phyloP scores from a whole-genome alignment of 2,113 vertebrate species.

The Neolamprologus ventralis region DNA sequence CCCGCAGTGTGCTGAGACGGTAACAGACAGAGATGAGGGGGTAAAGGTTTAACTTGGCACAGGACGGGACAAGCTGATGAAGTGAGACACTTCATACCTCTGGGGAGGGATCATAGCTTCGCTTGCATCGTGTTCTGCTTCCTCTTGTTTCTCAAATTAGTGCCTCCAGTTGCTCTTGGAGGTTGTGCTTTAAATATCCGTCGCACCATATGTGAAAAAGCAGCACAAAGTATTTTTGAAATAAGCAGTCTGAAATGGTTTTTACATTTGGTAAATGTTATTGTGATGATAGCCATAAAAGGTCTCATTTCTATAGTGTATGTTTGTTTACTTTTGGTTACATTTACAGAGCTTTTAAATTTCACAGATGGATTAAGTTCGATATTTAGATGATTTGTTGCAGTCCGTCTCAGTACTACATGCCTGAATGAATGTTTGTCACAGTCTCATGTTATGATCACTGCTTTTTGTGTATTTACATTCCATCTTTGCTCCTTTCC shows the following conservation, averaged over 20 bases:
- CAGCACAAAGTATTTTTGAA: not conserved
- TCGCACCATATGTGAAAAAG: not conserved
- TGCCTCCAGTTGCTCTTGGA: constrained; percentile 17
- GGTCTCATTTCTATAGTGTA: not conserved
- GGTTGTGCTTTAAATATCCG: constrained; percentile 13
- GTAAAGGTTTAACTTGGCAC: constrained; percentile 19
- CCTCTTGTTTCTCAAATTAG: constrained; percentile 50
- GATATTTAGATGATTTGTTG: not conserved
- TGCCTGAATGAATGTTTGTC: not conserved
- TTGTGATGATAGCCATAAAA: not conserved
- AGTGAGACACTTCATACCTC: constrained; percentile 3
- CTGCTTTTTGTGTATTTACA: not conserved
- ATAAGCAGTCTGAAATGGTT: not conserved
- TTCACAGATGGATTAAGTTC: not conserved
- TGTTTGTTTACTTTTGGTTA: not conserved
- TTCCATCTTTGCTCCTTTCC: not conserved
- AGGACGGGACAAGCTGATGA: constrained; percentile 25
- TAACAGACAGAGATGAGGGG: constrained; percentile 10
- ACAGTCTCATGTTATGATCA: not conserved
- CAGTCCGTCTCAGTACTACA: not conserved
- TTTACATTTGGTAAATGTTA: not conserved
- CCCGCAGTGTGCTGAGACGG: not conserved
- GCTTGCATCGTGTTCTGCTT: constrained; percentile 31
- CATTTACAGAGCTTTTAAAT: not conserved
- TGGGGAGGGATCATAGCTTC: constrained; percentile 1